Evolutionary conservation across 2,113 vertebrate genomes (phyloP).

Genomic region (Oryzias curvinotus): DNA sequence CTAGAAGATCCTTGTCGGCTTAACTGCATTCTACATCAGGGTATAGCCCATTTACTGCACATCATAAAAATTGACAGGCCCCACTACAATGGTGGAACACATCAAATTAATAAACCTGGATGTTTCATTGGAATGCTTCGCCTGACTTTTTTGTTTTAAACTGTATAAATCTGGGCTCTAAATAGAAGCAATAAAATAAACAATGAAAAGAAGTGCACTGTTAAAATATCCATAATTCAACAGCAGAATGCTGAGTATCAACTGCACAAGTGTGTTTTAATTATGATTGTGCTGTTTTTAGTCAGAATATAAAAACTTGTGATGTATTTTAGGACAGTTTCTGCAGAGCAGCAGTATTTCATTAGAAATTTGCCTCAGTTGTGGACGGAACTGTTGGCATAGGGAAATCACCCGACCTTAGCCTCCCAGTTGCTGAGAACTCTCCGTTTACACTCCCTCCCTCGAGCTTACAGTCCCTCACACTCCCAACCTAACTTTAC

Average conservation of each 20-base stretch:
- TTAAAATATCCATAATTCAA: background rate
- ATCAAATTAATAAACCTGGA: conserved; percentile 16
- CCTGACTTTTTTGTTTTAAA: conserved; percentile 3
- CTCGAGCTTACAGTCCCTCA: no score
- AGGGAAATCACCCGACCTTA: no score
- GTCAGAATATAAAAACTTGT: no score
- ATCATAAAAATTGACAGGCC: conserved; percentile 26
- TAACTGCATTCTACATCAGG: conserved; percentile 48
- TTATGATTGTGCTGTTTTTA: no score
- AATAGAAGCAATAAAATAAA: background rate
- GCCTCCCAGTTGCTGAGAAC: no score
- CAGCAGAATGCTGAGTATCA: background rate
- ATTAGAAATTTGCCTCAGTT: no score
- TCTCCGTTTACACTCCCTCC: no score
- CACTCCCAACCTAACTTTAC: no score
- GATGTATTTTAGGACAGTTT: no score
- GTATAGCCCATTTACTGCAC: conserved; percentile 21
- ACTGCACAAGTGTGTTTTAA: no score
- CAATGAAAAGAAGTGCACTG: background rate
- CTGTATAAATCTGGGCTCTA: background rate
- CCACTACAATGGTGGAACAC: conserved; percentile 14
- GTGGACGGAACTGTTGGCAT: no score
- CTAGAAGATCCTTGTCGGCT: conserved; percentile 27
- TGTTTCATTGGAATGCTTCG: conserved; percentile 10
- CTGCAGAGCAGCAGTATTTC: no score